Percentiles rank a stretch among this genome's conserved stretches.
These are phyloP conservation scores for Pempheris klunzingeri DNA, from an alignment of 2,797 vertebrate genomes.

Conservation along the genomic window DNA sequence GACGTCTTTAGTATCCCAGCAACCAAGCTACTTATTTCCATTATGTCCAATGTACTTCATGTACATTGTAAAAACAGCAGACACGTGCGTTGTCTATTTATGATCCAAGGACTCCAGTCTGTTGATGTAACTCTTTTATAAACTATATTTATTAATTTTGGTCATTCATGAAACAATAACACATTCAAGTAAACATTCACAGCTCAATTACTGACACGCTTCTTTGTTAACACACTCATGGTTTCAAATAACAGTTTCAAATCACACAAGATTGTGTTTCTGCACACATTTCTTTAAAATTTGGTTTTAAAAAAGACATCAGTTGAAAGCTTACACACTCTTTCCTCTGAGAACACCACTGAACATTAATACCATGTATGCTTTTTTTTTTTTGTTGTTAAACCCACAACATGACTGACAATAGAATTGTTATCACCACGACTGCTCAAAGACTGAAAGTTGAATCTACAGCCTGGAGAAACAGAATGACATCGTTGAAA, in stretches of 20 bases:
- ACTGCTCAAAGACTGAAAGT: conserved; percentile 20
- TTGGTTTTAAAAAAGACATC: background rate
- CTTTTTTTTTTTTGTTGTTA: background rate
- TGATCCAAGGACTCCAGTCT: conserved; percentile 4
- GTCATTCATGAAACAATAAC: conserved; percentile 29
- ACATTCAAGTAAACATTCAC: conserved; percentile 44
- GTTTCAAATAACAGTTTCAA: conserved; percentile 36
- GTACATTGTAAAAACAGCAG: conserved; percentile 29
- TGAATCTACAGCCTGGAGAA: conserved; percentile 30
- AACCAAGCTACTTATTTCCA: conserved; percentile 6
- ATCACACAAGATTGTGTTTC: conserved; percentile 30
- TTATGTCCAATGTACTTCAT: background rate
- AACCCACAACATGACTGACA: conserved; percentile 38
- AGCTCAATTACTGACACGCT: conserved; percentile 21
- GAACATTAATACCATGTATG: conserved; percentile 29
- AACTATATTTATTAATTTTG: conserved; percentile 57
- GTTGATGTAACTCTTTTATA: conserved; percentile 37
- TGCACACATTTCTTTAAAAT: conserved; percentile 5
- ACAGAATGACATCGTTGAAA: conserved; percentile 15
- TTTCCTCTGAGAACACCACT: conserved; percentile 38
- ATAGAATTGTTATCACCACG: conserved; percentile 27
- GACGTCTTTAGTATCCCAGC: conserved; percentile 32
- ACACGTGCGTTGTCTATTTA: background rate
- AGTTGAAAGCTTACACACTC: background rate
- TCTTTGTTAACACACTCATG: conserved; percentile 22